phyloP scores from a whole-genome alignment of 2,888 invertebrate genomes.

The Nemotelus nigrinus region DNA sequence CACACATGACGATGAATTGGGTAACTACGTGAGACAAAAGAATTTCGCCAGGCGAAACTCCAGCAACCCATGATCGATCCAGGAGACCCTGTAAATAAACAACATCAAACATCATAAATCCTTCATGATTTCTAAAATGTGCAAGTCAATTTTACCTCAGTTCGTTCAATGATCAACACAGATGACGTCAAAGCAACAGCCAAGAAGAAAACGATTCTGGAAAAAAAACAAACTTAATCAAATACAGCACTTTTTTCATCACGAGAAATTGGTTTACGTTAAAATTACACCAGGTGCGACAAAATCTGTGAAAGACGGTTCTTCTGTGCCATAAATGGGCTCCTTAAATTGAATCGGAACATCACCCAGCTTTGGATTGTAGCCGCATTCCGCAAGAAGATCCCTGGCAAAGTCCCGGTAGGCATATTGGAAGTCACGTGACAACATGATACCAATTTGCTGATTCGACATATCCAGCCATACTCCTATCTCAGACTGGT shows the following conservation, averaged over 20 bases:
- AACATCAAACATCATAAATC: background rate
- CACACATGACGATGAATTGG: constrained; percentile 94
- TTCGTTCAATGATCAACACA: constrained; percentile 88
- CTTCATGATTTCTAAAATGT: background rate
- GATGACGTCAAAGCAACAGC: constrained; percentile 94
- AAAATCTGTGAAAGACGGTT: constrained; percentile 94
- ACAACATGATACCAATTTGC: constrained; percentile 90
- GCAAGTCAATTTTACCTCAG: constrained; percentile 68
- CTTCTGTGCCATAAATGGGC: constrained; percentile 87
- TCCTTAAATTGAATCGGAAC: constrained; percentile 89
- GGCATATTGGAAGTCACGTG: constrained; percentile 84
- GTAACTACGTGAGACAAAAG: constrained; percentile 93
- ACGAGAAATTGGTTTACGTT: constrained; percentile 71
- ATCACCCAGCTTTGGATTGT: constrained; percentile 87
- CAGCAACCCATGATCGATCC: constrained; percentile 94
- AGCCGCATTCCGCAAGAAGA: constrained; percentile 76
- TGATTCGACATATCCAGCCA: constrained; percentile 97
- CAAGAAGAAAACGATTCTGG: constrained; percentile 94
- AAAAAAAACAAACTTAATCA: constrained; percentile 53
- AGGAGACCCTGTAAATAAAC: constrained; percentile 71
- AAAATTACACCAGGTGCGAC: constrained; percentile 95
- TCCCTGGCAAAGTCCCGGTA: constrained; percentile 86
- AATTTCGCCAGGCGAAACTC: constrained; percentile 90
- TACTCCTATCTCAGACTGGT: constrained; percentile 86
- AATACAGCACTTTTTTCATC: background rate